phyloP scores from a whole-genome alignment of 2,888 invertebrate genomes.

The Luperina testacea region DNA sequence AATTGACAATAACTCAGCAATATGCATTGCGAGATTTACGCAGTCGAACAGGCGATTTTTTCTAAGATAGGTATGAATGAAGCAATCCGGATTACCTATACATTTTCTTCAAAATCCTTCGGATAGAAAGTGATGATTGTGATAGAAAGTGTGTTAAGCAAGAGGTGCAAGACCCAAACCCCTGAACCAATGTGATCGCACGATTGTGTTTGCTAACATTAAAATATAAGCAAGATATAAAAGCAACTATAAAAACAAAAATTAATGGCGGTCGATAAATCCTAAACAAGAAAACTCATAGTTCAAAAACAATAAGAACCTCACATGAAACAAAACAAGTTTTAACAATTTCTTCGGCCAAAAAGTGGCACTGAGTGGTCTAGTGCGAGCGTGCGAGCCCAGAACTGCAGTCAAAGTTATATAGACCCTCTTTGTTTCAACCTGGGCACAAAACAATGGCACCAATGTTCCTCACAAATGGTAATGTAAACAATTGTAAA shows the following conservation, averaged over 20 bases:
- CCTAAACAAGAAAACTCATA: constrained; percentile 19
- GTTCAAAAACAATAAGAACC: constrained; percentile 31
- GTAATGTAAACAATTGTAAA: constrained; percentile 85
- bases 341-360: constrained; percentile 37
- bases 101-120: not conserved
- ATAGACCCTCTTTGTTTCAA: constrained; percentile 49
- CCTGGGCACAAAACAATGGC: constrained; percentile 54
- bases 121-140: too few species aligned
- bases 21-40: not conserved
- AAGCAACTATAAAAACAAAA: constrained; percentile 30
- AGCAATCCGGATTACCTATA: not conserved
- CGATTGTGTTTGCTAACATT: not conserved
- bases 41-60: not conserved
- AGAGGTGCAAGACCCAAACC: not conserved
- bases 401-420: constrained; percentile 58
- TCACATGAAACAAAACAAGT: constrained; percentile 34
- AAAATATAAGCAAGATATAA: constrained; percentile 17
- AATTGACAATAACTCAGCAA: not conserved
- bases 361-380: constrained; percentile 77
- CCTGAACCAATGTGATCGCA: not conserved
- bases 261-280: constrained; percentile 51
- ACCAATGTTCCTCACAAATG: constrained; percentile 73
- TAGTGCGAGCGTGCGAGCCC: constrained; percentile 63
- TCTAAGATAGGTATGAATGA: not conserved
- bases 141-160: not conserved